Percentiles rank a stretch among this genome's conserved stretches.
phyloP scores from a whole-genome alignment of 2,113 vertebrate species.

The Lontra canadensis region DNA sequence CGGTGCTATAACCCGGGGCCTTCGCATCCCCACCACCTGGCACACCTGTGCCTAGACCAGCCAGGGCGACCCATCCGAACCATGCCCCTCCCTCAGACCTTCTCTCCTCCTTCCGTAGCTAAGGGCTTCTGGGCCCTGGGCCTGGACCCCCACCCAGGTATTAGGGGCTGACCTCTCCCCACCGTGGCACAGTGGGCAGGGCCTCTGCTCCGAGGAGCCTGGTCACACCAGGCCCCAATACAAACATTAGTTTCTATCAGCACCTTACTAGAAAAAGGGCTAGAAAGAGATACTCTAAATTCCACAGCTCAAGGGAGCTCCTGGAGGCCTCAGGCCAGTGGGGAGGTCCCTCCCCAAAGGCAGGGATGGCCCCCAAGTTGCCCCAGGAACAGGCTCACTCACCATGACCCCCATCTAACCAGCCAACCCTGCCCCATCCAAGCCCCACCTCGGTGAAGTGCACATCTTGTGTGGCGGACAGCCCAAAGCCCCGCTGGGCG shows the following conservation, averaged over 20 bases:
- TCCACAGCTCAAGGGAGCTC: neutral
- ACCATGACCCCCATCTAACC: neutral
- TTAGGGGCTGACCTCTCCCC: neutral
- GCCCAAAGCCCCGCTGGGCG: constrained; percentile 91
- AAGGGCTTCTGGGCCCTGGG: neutral
- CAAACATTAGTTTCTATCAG: neutral
- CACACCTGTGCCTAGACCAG: neutral
- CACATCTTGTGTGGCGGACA: constrained; percentile 95
- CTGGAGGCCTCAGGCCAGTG: neutral
- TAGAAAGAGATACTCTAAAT: neutral
- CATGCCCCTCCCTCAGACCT: neutral
- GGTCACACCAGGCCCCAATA: neutral
- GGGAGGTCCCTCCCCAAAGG: neutral
- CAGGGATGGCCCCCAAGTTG: too few species aligned
- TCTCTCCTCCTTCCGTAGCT: neutral
- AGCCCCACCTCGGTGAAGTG: constrained; percentile 94
- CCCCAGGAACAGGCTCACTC: neutral
- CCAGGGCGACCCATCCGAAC: neutral
- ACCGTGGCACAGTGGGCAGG: neutral
- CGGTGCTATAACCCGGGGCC: neutral
- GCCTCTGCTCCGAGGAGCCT: neutral
- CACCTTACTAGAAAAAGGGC: neutral
- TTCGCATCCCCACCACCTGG: neutral
- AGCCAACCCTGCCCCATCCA: neutral
- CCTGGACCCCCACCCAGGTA: neutral